Evolutionary conservation across 64 coral and sea anemone genomes (phyloP), one percentile per base, ranked within the genome.

Genomic region (Stichodactyla mertensii): DNA sequence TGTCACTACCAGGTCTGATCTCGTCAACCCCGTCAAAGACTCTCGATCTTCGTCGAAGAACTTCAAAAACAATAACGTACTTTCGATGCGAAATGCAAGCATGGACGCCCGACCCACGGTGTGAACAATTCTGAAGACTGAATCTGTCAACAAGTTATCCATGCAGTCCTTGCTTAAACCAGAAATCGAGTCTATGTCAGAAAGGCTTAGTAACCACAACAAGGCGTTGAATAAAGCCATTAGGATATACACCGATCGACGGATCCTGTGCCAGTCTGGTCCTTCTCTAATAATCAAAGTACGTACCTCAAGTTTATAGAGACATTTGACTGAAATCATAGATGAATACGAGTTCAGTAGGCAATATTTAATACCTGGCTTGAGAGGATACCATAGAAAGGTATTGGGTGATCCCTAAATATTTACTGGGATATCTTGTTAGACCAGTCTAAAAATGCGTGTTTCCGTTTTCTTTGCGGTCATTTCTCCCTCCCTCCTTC

Each of bases 61-160:
- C 79, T 91, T 91, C 51, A 82, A 91, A 18, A 91, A 91, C 45
- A 91, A 20, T 24, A 86, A 86, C 1, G 89, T 78, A n/a, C 89
- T 86, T 31, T 91, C 89, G 4, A 91, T 86, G 19, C 89, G 89
- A 67, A 23, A 91, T 1, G 89, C 89, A 0, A 91, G 85, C 22
- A 51, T 80, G 4, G 85, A 85, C 13, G 89, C 89, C 2, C 85
- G 84, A 20, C 78, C 89, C 10, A 91, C 57, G 0, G 89, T 91
- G 16, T 91, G 89, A 0, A 91, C 85, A 45, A 91, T 91, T n/a
- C 77, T 77, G 0, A 84, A 87, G 16, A 91, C 54, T 0, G 77
- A 19, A 8, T 31, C 45, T 12, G 89, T 91, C 0, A 87, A 20
- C 7, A 91, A 52, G 0, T 16, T 7, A 22, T 87, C 74, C 89